A percentile compares a stretch with the other conserved stretches of the same genome.
Evolutionary conservation across 1,140 invertebrate genomes (phyloP).

Genomic region (Amyelois transitella): DNA sequence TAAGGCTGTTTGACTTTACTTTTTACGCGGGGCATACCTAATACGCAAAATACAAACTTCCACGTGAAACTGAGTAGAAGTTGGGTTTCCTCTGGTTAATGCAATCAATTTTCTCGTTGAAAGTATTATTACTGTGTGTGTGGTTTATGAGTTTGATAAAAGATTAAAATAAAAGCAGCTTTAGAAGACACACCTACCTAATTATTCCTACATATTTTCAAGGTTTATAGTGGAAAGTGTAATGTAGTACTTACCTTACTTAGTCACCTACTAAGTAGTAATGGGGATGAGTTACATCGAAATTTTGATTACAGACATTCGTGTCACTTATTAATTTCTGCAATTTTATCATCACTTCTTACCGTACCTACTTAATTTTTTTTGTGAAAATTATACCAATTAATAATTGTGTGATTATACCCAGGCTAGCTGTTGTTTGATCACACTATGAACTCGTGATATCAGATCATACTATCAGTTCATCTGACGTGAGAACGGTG

Average conservation of each 20-base stretch:
- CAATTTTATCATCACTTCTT: not conserved
- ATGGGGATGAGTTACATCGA: not conserved
- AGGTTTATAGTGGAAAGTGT: not conserved
- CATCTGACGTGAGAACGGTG: conserved; percentile 9
- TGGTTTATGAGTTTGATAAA: not conserved
- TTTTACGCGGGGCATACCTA: too few species aligned
- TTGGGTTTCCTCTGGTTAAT: not conserved
- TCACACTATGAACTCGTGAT: not conserved
- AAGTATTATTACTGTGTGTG: not conserved
- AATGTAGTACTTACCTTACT: too few species aligned
- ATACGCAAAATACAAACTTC: too few species aligned
- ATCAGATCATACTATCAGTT: too few species aligned
- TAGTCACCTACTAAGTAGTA: too few species aligned
- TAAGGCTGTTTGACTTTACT: too few species aligned
- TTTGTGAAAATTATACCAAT: not conserved
- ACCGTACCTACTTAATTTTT: not conserved
- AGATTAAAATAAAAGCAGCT: not conserved
- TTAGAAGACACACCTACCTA: not conserved
- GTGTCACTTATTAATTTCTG: not conserved
- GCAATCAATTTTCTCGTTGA: not conserved
- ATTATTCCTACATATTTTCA: too few species aligned
- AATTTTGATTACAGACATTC: not conserved
- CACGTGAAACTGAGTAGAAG: too few species aligned
- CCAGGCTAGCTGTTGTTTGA: too few species aligned
- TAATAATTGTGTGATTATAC: too few species aligned